These are phyloP conservation scores for Micromesistius poutassou DNA, from an alignment of 2,797 vertebrate genomes.

Conservation along the genomic window DNA sequence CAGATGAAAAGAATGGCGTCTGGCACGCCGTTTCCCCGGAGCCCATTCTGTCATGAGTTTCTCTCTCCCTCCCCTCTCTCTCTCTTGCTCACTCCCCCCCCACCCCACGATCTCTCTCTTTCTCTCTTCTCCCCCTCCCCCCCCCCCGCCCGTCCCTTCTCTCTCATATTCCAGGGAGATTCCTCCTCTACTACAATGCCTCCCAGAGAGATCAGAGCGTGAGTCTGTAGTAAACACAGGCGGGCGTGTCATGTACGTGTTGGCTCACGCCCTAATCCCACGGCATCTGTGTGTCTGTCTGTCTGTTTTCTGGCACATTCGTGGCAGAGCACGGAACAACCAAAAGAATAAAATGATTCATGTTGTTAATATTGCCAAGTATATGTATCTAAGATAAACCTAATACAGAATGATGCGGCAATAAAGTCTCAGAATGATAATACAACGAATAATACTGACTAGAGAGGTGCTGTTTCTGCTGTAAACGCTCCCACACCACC, in stretches of 20 bases:
- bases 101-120: slow-evolving; percentile 47
- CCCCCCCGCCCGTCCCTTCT: not conserved
- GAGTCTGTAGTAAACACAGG: slow-evolving; percentile 19
- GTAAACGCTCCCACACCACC: not conserved
- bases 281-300: not conserved
- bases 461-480: not conserved
- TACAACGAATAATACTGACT: slow-evolving; percentile 1
- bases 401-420: not conserved
- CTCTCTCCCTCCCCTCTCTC: slow-evolving; percentile 47
- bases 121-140: not conserved
- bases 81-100: slow-evolving; percentile 35
- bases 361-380: slow-evolving; percentile 5
- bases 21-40: slow-evolving; percentile 83
- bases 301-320: not conserved
- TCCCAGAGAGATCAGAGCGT: slow-evolving; percentile 34
- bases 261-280: slow-evolving; percentile 1
- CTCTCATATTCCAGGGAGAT: slow-evolving; percentile 18
- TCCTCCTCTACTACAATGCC: slow-evolving; percentile 40
- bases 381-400: not conserved
- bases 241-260: not conserved
- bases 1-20: slow-evolving; percentile 76
- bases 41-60: slow-evolving; percentile 65
- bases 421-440: not conserved
- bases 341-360: not conserved
- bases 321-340: not conserved